Percentiles rank a stretch among this genome's conserved stretches.
Conservation (phyloP, 2,888 invertebrate genomes). For the Dromius quadrimaculatus region DNA sequence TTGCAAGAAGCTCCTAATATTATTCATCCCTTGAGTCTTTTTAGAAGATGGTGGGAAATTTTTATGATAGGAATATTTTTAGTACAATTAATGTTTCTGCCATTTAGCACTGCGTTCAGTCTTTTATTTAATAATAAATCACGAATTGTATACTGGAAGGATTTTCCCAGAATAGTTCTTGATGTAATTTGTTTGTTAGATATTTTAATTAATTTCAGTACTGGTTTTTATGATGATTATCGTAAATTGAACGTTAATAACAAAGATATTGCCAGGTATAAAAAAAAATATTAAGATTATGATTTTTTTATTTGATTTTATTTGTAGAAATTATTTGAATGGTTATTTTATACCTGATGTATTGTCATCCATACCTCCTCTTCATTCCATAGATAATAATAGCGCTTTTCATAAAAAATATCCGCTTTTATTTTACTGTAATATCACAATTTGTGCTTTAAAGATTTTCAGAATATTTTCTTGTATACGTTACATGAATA, state of each 20-base stretch:
- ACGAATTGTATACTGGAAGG: constrained; percentile 49
- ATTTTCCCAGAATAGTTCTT: constrained; percentile 58
- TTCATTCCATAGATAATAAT: constrained; percentile 12
- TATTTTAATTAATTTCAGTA: constrained; percentile 62
- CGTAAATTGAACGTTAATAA: constrained; percentile 61
- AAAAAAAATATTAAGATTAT: not conserved
- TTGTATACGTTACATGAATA: constrained; percentile 17
- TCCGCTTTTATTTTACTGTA: not conserved
- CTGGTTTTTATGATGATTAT: constrained; percentile 62
- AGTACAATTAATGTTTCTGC: constrained; percentile 59
- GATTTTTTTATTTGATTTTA: constrained; percentile 8
- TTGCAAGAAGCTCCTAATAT: constrained; percentile 60
- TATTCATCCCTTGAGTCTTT: constrained; percentile 65
- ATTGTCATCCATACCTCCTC: constrained; percentile 60
- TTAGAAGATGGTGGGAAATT: constrained; percentile 63
- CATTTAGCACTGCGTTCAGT: constrained; percentile 61
- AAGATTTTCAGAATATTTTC: constrained; percentile 24
- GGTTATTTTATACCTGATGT: constrained; percentile 62
- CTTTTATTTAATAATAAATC: constrained; percentile 8
- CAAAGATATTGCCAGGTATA: constrained; percentile 51
- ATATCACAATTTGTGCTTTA: not conserved
- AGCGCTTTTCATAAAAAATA: too few species aligned
- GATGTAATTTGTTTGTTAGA: constrained; percentile 61
- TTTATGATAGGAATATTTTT: constrained; percentile 61
- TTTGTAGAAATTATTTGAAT: constrained; percentile 61